These are phyloP conservation scores for Rousettus madagascariensis DNA, from an alignment of 2,797 vertebrate genomes.

Conservation along the genomic window DNA sequence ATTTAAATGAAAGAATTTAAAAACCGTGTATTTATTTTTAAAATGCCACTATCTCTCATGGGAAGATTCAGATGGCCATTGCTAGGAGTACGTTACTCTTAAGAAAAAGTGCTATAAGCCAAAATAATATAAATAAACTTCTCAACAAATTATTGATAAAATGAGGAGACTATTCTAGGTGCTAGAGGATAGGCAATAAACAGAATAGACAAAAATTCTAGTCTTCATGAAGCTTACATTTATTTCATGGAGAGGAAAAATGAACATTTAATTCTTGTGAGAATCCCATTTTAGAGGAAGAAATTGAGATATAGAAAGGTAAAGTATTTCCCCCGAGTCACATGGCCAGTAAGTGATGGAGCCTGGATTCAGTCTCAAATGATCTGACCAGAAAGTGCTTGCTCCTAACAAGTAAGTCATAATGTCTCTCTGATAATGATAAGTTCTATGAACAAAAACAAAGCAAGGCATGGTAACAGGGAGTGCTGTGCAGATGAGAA, in stretches of 20 bases:
- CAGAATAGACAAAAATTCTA: background rate
- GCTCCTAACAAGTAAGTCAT: background rate
- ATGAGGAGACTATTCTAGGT: background rate
- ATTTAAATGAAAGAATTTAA: slow-evolving; percentile 20
- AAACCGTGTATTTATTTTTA: background rate
- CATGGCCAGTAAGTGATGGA: background rate
- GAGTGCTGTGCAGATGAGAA: background rate
- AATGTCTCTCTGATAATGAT: background rate
- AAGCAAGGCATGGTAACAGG: background rate
- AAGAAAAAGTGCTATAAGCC: background rate
- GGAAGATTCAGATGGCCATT: background rate
- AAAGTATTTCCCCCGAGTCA: background rate
- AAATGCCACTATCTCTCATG: background rate
- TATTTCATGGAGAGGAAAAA: background rate
- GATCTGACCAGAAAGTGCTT: background rate
- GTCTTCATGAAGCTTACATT: background rate
- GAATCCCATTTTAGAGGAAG: background rate
- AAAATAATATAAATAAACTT: slow-evolving; percentile 26
- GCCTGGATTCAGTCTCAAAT: background rate
- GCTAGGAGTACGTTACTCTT: background rate
- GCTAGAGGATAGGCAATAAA: background rate
- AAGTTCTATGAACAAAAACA: background rate
- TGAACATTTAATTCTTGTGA: background rate
- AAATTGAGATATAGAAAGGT: background rate
- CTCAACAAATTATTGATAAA: slow-evolving; percentile 39